phyloP scores from a whole-genome alignment of 2,113 vertebrate genomes.

The Onychorhynchus coronatus region DNA sequence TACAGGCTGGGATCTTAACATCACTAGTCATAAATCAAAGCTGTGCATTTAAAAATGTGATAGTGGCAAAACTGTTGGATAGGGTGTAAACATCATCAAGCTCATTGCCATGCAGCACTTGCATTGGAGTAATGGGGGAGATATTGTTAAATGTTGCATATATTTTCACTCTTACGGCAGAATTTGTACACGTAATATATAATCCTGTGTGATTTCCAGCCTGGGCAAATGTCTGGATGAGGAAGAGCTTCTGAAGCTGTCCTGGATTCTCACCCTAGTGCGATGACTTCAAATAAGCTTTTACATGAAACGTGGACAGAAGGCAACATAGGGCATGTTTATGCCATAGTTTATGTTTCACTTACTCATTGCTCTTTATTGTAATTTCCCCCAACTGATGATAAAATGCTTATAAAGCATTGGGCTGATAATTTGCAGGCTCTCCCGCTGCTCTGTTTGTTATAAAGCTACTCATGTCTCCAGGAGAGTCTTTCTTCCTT shows the following conservation, averaged over 20 bases:
- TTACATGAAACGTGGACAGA: background rate
- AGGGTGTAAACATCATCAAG: conserved; percentile 33
- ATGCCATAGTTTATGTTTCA: background rate
- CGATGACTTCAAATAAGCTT: background rate
- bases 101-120: background rate
- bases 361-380: conserved; percentile 42
- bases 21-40: conserved; percentile 57
- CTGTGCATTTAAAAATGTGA: conserved; percentile 19
- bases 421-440: conserved; percentile 61
- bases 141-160: background rate
- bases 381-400: conserved; percentile 33
- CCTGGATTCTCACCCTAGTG: background rate
- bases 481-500: conserved; percentile 46
- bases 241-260: background rate
- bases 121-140: background rate
- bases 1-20: conserved; percentile 45
- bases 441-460: conserved; percentile 51
- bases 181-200: background rate
- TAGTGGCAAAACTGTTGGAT: conserved; percentile 17
- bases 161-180: background rate
- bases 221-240: background rate
- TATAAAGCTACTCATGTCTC: conserved; percentile 54
- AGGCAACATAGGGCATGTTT: background rate
- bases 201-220: background rate
- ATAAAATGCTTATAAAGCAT: conserved; percentile 48